Conservation (phyloP, 2,113 vertebrate genomes). For the Sinocyclocheilus anophthalmus region DNA sequence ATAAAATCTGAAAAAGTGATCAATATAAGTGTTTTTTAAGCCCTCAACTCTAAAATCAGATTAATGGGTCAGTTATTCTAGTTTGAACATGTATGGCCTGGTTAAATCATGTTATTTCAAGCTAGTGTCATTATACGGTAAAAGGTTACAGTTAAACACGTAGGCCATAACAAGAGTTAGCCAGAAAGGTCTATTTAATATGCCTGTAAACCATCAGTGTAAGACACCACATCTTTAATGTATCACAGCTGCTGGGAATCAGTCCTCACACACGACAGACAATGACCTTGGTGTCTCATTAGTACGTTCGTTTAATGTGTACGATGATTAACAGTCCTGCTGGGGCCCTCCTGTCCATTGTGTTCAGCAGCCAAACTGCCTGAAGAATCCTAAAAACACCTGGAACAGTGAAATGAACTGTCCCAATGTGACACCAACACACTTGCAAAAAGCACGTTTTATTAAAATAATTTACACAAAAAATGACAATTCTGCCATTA, state of each 20-base stretch:
- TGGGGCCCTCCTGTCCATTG: background rate
- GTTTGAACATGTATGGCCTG: background rate
- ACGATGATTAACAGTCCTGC: constrained; percentile 21
- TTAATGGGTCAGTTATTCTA: background rate
- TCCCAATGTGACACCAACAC: background rate
- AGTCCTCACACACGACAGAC: constrained; percentile 57
- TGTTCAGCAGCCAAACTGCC: background rate
- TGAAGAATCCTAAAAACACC: background rate
- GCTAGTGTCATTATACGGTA: background rate
- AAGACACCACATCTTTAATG: background rate
- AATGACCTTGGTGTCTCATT: constrained; percentile 60
- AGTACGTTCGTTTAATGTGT: constrained; percentile 38
- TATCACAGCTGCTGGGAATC: constrained; percentile 61
- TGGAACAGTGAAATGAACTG: background rate
- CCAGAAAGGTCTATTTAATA: constrained; percentile 22
- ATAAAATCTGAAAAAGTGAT: no score
- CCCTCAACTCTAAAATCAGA: background rate
- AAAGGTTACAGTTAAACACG: background rate
- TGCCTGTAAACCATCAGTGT: background rate
- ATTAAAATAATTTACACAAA: background rate
- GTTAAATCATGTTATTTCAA: background rate
- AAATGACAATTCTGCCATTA: background rate
- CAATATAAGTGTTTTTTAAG: background rate
- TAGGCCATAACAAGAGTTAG: background rate
- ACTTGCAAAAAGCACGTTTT: background rate